Percentiles rank a stretch among this genome's conserved stretches.
Conservation (phyloP, 2,113 vertebrate genomes). For the Loxodonta africana region DNA sequence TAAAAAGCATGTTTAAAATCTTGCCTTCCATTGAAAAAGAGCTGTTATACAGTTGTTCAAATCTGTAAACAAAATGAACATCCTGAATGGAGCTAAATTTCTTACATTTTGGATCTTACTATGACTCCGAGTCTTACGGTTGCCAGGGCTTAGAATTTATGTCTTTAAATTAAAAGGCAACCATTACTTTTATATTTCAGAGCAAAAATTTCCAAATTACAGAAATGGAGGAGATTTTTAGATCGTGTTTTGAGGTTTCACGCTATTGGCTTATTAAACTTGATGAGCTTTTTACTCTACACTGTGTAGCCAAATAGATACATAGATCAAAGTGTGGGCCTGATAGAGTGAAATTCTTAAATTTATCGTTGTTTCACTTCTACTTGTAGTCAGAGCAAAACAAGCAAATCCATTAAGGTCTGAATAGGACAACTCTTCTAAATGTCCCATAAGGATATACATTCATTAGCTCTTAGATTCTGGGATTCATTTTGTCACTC, state of each 20-base stretch:
- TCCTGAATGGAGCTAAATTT: slow-evolving; percentile 7
- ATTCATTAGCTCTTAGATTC: not conserved
- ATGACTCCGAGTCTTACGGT: not conserved
- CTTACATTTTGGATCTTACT: slow-evolving; percentile 3
- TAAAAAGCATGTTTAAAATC: not conserved
- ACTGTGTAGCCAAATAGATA: not conserved
- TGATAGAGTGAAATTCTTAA: slow-evolving; percentile 46
- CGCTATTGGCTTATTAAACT: slow-evolving; percentile 26
- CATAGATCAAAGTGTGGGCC: slow-evolving; percentile 25
- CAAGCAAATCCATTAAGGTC: not conserved
- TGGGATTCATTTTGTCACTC: slow-evolving; percentile 2
- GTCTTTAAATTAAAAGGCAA: slow-evolving; percentile 24
- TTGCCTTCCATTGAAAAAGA: slow-evolving; percentile 31
- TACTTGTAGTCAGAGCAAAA: slow-evolving; percentile 16
- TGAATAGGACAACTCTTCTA: not conserved
- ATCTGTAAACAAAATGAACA: slow-evolving; percentile 1
- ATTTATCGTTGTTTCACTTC: slow-evolving; percentile 35
- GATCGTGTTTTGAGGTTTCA: slow-evolving; percentile 46
- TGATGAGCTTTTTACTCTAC: not conserved
- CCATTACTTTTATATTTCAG: not conserved
- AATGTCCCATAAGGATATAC: not conserved
- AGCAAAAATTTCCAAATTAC: slow-evolving; percentile 27
- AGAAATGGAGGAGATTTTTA: not conserved
- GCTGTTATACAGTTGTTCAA: not conserved
- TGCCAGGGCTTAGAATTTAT: not conserved